Conservation (phyloP, 2,797 vertebrate species). For the Sebastes oblongus region DNA sequence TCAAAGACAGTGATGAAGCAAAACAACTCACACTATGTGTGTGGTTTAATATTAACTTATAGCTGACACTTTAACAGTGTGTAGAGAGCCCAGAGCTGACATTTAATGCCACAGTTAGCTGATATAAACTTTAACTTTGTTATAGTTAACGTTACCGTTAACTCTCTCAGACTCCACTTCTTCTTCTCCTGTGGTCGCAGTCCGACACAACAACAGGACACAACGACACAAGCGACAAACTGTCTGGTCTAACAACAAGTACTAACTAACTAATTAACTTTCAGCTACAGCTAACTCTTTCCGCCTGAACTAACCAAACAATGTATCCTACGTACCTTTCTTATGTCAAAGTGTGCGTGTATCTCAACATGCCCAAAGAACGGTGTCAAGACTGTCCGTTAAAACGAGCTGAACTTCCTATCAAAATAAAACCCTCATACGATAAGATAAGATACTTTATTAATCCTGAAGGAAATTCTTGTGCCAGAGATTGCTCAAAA, state of each 20-base stretch:
- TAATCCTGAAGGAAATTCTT: too few species aligned
- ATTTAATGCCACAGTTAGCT: neutral
- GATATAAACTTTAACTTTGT: neutral
- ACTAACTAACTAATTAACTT: neutral
- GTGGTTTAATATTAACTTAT: neutral
- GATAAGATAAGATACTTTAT: too few species aligned
- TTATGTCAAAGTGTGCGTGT: constrained; percentile 35
- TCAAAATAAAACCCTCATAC: constrained; percentile 43
- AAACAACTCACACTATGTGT: neutral
- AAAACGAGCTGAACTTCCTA: neutral
- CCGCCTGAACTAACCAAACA: neutral
- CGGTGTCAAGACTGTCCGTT: accelerated
- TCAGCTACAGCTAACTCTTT: neutral
- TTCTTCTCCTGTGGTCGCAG: neutral
- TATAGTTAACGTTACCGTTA: neutral
- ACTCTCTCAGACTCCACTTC: neutral
- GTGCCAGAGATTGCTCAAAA: too few species aligned
- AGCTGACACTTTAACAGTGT: neutral
- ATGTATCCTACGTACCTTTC: constrained; percentile 21
- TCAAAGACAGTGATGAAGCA: neutral
- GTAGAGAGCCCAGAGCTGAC: neutral
- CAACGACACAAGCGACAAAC: neutral
- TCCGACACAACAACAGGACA: constrained; percentile 5
- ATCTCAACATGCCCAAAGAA: neutral
- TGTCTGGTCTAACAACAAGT: neutral